phyloP scores from a whole-genome alignment of 1,140 invertebrate genomes.

The Penaeus chinensis region DNA sequence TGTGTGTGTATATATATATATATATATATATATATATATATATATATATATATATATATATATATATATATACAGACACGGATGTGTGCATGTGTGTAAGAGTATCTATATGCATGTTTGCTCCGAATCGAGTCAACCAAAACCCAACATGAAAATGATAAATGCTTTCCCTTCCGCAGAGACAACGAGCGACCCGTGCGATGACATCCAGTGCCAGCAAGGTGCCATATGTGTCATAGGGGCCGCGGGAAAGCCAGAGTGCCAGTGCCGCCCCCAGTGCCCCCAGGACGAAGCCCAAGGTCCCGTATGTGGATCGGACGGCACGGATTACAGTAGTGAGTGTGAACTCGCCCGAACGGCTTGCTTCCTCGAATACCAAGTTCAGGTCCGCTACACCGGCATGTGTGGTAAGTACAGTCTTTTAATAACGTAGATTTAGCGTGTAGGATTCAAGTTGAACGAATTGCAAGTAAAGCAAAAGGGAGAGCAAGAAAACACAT shows the following conservation, averaged over 20 bases:
- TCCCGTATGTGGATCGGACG: slow-evolving; percentile 67
- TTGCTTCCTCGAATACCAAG: slow-evolving; percentile 69
- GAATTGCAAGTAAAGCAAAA: too few species aligned
- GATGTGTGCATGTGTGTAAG: too few species aligned
- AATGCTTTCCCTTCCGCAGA: slow-evolving; percentile 1
- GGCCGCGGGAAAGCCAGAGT: slow-evolving; percentile 67
- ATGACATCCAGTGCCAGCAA: slow-evolving; percentile 67
- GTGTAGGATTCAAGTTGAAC: not conserved
- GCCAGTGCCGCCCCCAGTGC: slow-evolving; percentile 69
- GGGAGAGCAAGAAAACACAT: too few species aligned
- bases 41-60: too few species aligned
- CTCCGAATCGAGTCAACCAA: too few species aligned
- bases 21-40: too few species aligned
- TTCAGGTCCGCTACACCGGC: slow-evolving; percentile 59
- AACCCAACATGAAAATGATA: not conserved
- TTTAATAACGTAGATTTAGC: not conserved
- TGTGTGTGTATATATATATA: too few species aligned
- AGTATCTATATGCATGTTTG: too few species aligned
- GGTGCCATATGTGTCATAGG: slow-evolving; percentile 68
- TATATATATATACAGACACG: too few species aligned
- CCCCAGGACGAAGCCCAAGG: slow-evolving; percentile 68
- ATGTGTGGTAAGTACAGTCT: slow-evolving; percentile 70
- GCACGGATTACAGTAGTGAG: slow-evolving; percentile 68
- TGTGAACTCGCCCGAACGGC: slow-evolving; percentile 70
- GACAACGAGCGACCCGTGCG: slow-evolving; percentile 66